phyloP scores from a whole-genome alignment of 23 tunicate genomes.

The Phallusia fumigata region DNA sequence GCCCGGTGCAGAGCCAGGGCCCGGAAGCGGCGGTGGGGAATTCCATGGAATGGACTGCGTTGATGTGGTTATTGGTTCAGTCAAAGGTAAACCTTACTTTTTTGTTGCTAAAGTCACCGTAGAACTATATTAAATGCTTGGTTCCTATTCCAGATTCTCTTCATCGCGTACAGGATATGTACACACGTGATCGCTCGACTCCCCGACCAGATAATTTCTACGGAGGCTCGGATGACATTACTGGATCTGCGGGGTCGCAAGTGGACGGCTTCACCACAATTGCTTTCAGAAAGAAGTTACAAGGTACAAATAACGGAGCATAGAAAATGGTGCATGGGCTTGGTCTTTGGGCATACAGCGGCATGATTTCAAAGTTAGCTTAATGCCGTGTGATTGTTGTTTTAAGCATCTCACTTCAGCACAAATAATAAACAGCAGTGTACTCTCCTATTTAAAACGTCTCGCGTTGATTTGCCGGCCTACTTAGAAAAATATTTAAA shows the following conservation, averaged over 20 bases:
- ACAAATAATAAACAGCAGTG: no score
- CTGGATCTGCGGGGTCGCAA: conserved; percentile 69
- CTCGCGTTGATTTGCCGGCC: no score
- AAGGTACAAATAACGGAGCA: conserved; percentile 26
- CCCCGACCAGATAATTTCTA: conserved; percentile 68
- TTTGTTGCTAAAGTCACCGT: background rate
- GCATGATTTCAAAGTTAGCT: no score
- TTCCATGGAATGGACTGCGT: conserved; percentile 74
- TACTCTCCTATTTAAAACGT: no score
- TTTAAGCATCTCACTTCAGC: no score
- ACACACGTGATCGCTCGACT: conserved; percentile 81
- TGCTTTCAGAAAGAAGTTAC: conserved; percentile 53
- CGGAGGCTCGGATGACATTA: conserved; percentile 58
- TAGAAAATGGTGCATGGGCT: no score
- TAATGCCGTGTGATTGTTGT: no score
- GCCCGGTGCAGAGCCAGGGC: conserved; percentile 28
- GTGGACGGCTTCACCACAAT: conserved; percentile 73
- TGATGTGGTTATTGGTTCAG: conserved; percentile 65
- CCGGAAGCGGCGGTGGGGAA: conserved; percentile 13
- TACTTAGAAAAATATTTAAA: no score
- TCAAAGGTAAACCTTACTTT: no score
- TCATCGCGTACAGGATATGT: conserved; percentile 75
- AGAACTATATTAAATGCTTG: background rate
- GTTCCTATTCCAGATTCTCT: conserved; percentile 17
- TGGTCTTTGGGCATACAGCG: no score